Percentiles rank a stretch among this genome's conserved stretches.
Evolutionary conservation across 2,888 invertebrate genomes (phyloP).

Genomic region (Scaptomyza reducta): DNA sequence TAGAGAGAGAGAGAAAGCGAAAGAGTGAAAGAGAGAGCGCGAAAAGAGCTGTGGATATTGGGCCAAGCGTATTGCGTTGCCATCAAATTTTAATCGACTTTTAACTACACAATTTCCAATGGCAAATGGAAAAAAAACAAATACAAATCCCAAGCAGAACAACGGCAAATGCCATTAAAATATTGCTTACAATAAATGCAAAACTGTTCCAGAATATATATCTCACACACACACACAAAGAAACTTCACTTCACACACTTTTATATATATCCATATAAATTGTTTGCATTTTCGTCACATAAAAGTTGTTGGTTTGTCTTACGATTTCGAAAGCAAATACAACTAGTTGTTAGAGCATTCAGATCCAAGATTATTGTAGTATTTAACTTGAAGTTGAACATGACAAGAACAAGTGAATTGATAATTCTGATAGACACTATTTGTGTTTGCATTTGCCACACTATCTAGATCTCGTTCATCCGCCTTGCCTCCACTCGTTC

Average conservation of each 20-base stretch:
- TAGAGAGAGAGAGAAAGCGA: background rate
- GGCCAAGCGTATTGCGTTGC: constrained; percentile 38
- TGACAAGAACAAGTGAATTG: background rate
- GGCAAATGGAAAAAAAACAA: too few species aligned
- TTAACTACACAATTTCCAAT: constrained; percentile 52
- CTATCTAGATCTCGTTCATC: constrained; percentile 4
- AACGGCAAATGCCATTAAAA: background rate
- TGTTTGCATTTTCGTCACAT: too few species aligned
- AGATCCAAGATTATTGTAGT: too few species aligned
- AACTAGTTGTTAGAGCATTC: too few species aligned
- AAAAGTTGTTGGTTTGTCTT: too few species aligned
- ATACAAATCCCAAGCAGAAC: constrained; percentile 36
- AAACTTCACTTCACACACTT: too few species aligned
- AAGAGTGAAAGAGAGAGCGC: background rate
- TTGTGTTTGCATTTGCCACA: background rate
- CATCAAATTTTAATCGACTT: constrained; percentile 51
- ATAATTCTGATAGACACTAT: background rate
- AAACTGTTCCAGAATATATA: too few species aligned
- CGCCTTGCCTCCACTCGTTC: too few species aligned
- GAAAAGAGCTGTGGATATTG: constrained; percentile 38
- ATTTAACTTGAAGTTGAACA: background rate
- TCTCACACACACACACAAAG: too few species aligned
- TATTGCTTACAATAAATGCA: constrained; percentile 25
- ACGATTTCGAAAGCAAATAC: too few species aligned
- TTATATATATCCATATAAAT: too few species aligned